A percentile compares a stretch with the other conserved stretches of the same genome.
Conservation (phyloP, 2,113 vertebrate genomes). For the Brachirus orientalis region DNA sequence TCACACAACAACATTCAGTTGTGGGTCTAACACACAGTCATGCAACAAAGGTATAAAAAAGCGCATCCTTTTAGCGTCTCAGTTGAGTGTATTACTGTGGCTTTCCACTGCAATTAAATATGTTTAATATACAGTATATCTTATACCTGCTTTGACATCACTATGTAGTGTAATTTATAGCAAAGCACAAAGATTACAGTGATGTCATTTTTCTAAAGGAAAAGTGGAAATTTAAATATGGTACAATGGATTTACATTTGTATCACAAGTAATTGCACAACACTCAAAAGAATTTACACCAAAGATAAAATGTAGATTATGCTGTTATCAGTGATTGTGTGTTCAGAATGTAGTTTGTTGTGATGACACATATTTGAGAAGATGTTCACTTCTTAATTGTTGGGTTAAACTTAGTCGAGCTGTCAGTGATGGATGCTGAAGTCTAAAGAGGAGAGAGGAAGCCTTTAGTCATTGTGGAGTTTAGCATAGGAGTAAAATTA, state of each 20-base stretch:
- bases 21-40: neutral
- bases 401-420: conserved; percentile 15
- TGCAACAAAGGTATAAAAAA: neutral
- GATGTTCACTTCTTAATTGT: conserved; percentile 24
- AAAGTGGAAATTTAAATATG: too few relatives aligned
- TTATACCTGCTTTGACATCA: neutral
- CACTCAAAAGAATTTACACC: too few relatives aligned
- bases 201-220: too few relatives aligned
- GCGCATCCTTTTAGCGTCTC: neutral
- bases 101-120: neutral
- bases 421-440: neutral
- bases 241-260: too few relatives aligned
- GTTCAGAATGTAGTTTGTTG: neutral
- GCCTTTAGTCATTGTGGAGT: rapidly evolving
- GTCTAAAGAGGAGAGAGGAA: conserved; percentile 35
- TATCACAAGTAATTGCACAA: too few relatives aligned
- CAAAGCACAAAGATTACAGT: neutral
- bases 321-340: too few relatives aligned
- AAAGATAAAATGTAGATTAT: neutral
- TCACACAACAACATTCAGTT: neutral
- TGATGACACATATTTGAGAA: neutral
- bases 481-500: neutral
- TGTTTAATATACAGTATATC: neutral
- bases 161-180: neutral
- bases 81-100: neutral